phyloP scores from a whole-genome alignment of 2,888 invertebrate species.

The Anthrax anthrax region DNA sequence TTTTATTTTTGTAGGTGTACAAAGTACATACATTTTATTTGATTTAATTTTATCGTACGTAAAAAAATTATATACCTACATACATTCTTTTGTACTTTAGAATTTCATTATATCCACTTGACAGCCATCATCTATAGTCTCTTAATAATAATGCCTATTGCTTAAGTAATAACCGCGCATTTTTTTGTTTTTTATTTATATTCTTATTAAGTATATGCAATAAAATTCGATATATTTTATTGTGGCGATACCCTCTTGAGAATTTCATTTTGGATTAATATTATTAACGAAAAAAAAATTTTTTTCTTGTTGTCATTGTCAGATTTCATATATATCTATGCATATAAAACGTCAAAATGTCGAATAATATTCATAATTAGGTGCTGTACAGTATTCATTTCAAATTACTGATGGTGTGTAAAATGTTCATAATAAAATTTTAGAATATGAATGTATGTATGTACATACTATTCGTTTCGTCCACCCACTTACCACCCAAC shows the following conservation, averaged over 20 bases:
- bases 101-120: background rate
- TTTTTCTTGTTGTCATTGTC: slow-evolving; percentile 9
- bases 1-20: background rate
- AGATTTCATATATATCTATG: slow-evolving; percentile 3
- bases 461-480: too few relatives aligned
- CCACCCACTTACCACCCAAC: background rate
- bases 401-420: background rate
- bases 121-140: background rate
- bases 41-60: too few relatives aligned
- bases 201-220: too few relatives aligned
- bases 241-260: slow-evolving; percentile 4
- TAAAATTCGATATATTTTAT: too few relatives aligned
- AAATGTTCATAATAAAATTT: slow-evolving; percentile 1
- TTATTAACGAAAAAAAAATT: slow-evolving; percentile 4
- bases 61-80: too few relatives aligned
- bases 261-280: slow-evolving; percentile 10
- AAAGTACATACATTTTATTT: background rate
- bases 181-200: too few relatives aligned
- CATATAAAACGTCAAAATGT: background rate
- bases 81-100: background rate
- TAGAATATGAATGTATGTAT: too few relatives aligned
- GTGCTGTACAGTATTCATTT: slow-evolving; percentile 8
- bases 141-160: too few relatives aligned
- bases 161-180: too few relatives aligned
- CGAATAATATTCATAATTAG: slow-evolving; percentile 11